These are phyloP conservation scores for Mythimna impura DNA, from an alignment of 2,888 invertebrate genomes.

Conservation along the genomic window DNA sequence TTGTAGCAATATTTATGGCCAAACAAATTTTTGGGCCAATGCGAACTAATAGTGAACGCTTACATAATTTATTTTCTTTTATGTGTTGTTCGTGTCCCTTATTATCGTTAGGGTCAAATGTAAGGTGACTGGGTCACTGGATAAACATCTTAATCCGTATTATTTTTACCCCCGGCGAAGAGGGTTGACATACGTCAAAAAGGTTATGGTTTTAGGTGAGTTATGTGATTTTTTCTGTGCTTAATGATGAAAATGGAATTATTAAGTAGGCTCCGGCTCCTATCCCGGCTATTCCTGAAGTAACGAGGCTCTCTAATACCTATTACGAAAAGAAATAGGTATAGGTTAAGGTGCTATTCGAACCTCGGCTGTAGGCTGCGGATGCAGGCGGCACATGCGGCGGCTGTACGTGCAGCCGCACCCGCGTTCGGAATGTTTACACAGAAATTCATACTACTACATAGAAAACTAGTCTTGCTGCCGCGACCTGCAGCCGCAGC, in stretches of 20 bases:
- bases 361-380: too few species aligned
- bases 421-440: too few species aligned
- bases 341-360: neutral
- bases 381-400: too few species aligned
- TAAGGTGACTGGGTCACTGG: slow-evolving; percentile 53
- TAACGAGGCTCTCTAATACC: neutral
- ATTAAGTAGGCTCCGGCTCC: neutral
- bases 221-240: neutral
- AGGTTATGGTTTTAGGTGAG: slow-evolving; percentile 9
- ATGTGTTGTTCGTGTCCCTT: slow-evolving; percentile 35
- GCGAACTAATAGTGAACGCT: slow-evolving; percentile 20
- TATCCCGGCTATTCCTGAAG: neutral
- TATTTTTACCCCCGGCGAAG: slow-evolving; percentile 19
- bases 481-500: too few species aligned
- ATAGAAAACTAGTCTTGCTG: too few species aligned
- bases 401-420: too few species aligned
- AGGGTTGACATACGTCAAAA: slow-evolving; percentile 34
- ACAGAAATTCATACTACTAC: too few species aligned
- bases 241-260: neutral
- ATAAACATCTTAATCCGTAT: slow-evolving; percentile 42
- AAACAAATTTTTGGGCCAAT: slow-evolving; percentile 11
- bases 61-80: slow-evolving; percentile 36
- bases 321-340: neutral
- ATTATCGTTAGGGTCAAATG: slow-evolving; percentile 37
- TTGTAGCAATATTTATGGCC: too few species aligned